phyloP scores from a whole-genome alignment of 2,888 invertebrate species.

The Cenopis cana region DNA sequence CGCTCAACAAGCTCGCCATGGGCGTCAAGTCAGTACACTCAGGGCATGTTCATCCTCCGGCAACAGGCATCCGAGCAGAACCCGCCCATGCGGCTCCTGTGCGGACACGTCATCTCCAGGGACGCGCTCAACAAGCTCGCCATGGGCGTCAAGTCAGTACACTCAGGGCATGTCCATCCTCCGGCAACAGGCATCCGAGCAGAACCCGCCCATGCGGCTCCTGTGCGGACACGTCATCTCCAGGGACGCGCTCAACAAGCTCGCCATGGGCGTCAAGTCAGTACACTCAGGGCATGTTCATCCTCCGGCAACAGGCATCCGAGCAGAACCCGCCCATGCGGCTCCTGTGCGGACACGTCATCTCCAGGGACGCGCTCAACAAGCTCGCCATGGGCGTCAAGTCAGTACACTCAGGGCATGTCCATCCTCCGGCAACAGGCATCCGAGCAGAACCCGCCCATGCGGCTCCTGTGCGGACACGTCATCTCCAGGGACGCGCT shows the following conservation, averaged over 20 bases:
- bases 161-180: too few species aligned
- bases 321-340: constrained; percentile 99
- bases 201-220: constrained; percentile 98
- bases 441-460: constrained; percentile 98
- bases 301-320: constrained; percentile 97
- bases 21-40: constrained; percentile 96
- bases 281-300: too few species aligned
- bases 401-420: too few species aligned
- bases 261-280: constrained; percentile 96
- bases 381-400: constrained; percentile 97
- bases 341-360: constrained; percentile 98
- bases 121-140: constrained; percentile 98
- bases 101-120: constrained; percentile 99
- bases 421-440: constrained; percentile 98
- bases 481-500: constrained; percentile 99
- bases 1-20: constrained; percentile 96
- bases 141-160: constrained; percentile 95
- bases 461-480: constrained; percentile 98
- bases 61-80: constrained; percentile 98
- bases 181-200: constrained; percentile 97
- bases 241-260: constrained; percentile 97
- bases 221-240: constrained; percentile 99
- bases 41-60: too few species aligned
- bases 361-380: constrained; percentile 97
- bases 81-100: constrained; percentile 98